phyloP scores from a whole-genome alignment of 2,888 invertebrate species.

The Ormyrus rosae region DNA sequence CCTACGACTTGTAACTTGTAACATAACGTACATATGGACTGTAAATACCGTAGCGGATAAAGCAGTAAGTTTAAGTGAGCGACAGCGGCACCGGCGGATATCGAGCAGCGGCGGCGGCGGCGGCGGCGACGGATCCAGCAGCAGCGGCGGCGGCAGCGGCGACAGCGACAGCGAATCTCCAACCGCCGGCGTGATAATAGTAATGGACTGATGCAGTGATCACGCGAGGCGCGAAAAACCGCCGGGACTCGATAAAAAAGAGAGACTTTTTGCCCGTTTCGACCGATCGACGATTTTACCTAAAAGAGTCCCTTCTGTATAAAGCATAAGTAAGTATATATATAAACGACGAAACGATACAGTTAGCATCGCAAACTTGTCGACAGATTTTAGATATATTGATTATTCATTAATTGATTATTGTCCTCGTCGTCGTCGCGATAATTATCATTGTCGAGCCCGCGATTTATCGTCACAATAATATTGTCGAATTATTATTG shows the following conservation, averaged over 20 bases:
- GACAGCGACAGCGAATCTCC: not conserved
- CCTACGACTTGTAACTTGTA: constrained; percentile 67
- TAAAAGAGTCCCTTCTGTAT: constrained; percentile 70
- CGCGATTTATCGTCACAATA: constrained; percentile 56
- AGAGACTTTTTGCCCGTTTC: constrained; percentile 27
- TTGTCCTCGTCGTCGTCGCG: constrained; percentile 56
- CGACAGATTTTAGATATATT: constrained; percentile 62
- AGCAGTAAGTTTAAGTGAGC: constrained; percentile 67
- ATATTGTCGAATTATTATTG: constrained; percentile 64
- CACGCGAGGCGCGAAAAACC: constrained; percentile 54
- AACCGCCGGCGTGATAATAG: not conserved
- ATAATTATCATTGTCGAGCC: constrained; percentile 58
- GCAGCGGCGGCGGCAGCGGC: not conserved
- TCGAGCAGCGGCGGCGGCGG: too few species aligned
- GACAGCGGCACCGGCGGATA: too few species aligned
- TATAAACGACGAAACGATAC: constrained; percentile 57
- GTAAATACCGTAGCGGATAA: constrained; percentile 75
- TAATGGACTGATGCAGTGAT: not conserved
- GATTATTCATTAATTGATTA: constrained; percentile 55
- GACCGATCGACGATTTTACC: constrained; percentile 35
- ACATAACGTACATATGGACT: constrained; percentile 75
- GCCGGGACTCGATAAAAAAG: constrained; percentile 27
- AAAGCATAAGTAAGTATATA: constrained; percentile 71
- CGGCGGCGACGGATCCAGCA: too few species aligned
- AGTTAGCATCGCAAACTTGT: constrained; percentile 63